Conservation (phyloP, 2,113 vertebrate species). For the Eulacestoma nigropectus region DNA sequence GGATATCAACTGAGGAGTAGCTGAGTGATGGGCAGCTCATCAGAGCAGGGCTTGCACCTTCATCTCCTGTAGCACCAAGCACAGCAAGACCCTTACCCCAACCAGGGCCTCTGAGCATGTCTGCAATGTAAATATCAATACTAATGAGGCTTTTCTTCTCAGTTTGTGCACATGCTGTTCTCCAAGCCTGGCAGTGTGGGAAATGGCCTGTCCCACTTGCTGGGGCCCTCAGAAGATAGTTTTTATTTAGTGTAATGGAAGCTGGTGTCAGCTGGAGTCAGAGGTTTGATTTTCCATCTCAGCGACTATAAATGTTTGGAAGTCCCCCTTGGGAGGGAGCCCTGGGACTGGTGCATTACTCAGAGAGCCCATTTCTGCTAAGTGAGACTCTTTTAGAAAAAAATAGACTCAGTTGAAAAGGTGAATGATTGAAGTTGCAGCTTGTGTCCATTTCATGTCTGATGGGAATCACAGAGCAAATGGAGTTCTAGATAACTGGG, state of each 20-base stretch:
- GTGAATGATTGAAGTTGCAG: neutral
- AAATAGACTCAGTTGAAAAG: neutral
- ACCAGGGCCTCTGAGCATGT: neutral
- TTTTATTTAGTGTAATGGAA: constrained; percentile 13
- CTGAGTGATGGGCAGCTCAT: neutral
- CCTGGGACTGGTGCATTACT: neutral
- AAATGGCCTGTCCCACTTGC: neutral
- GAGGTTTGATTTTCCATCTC: constrained; percentile 26
- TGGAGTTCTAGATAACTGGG: neutral
- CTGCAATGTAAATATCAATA: neutral
- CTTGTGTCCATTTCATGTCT: neutral
- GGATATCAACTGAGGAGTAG: neutral
- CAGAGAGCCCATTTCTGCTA: neutral
- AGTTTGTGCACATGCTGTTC: neutral
- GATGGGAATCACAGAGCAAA: neutral
- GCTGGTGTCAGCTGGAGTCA: constrained; percentile 33
- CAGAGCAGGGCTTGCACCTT: neutral
- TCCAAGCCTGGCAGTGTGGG: neutral
- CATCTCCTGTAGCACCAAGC: neutral
- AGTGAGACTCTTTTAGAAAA: neutral
- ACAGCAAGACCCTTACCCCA: neutral
- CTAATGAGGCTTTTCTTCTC: neutral
- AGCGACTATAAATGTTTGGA: neutral
- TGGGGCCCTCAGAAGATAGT: neutral
- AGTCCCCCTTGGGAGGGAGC: neutral